Base-by-base conservation (phyloP, 2,888 invertebrate genomes). In the Agapostemon virescens region DNA sequence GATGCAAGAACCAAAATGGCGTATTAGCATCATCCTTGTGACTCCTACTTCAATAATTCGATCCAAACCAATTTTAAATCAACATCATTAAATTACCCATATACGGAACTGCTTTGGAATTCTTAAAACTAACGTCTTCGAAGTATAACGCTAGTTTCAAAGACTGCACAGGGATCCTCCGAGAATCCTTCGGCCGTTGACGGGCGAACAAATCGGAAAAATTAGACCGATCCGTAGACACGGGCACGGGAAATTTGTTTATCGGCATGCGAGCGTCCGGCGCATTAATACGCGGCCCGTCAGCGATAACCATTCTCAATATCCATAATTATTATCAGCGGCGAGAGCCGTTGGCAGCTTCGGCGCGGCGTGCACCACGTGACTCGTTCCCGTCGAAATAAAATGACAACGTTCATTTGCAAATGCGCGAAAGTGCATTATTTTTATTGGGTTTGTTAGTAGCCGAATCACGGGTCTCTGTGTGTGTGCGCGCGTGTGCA, bases 391-490 rank as follows among this genome's bases (percentile, higher is more conserved):
- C 87, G 84, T 82, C 85, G 85, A 86, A 90, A 91, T 89, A 88
- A 89, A 91, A 90, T 90, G 89, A 90, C 89, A 90, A 89, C 88
- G 89, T 91, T 91, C 88, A 91, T 91, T 90, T 90, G 89, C 89
- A 89, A 91, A 89, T 90, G 88, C 88, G 85, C 85, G 86, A 88
- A 89, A 90, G 86, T 88, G 88, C 88, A 90, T 88, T 89, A 90
- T 89, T 91, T 91, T 91, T 89, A 90, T 91, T 88, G 88, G 85
- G 87, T 89, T 90, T 89, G 90, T 88, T 88, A 89, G 86, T 86
- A 84, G 84, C 84, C 87, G 87, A 87, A 85, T 82, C 77, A 61
- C 20, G 36, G 33, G 83, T 72, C 81, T 70, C 64, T 78, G 77
- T 74, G 52, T 55, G n/a, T 67, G 61, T 36, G 71, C 58, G 74